A percentile compares a stretch with the other conserved stretches of the same genome.
These are phyloP conservation scores for Glaucopsyche alexis DNA, from an alignment of 2,888 invertebrate genomes.

Conservation along the genomic window DNA sequence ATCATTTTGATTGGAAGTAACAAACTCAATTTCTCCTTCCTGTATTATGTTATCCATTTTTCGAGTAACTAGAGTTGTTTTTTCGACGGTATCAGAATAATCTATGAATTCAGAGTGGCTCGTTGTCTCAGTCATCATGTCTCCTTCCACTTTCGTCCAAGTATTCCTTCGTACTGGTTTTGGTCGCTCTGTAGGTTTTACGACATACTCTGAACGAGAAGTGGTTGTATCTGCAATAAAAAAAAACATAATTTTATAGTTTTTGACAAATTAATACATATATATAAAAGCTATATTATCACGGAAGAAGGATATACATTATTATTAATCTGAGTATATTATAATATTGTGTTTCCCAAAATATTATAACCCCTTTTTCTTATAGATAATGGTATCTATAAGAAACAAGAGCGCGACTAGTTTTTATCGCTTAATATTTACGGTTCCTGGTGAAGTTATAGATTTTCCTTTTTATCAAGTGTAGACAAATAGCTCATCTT, in stretches of 20 bases:
- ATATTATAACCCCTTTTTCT: too few species aligned
- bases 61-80: constrained; percentile 79
- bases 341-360: too few species aligned
- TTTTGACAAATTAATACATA: not conserved
- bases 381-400: too few species aligned
- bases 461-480: too few species aligned
- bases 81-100: constrained; percentile 79
- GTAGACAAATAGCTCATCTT: not conserved
- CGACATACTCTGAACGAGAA: constrained; percentile 84
- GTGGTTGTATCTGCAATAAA: constrained; percentile 83
- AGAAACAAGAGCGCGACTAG: too few species aligned
- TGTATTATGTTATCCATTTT: constrained; percentile 83
- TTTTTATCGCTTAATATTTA: too few species aligned
- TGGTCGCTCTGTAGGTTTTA: constrained; percentile 83
- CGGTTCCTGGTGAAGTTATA: too few species aligned
- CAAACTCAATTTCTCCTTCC: constrained; percentile 84
- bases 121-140: constrained; percentile 85
- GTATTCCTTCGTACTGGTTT: constrained; percentile 85
- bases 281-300: too few species aligned
- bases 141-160: constrained; percentile 88
- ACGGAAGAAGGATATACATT: too few species aligned
- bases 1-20: constrained; percentile 82
- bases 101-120: constrained; percentile 83
- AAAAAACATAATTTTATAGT: constrained; percentile 6
- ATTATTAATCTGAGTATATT: too few species aligned